phyloP scores from a whole-genome alignment of 2,888 invertebrate genomes.

The Norana najaformis region DNA sequence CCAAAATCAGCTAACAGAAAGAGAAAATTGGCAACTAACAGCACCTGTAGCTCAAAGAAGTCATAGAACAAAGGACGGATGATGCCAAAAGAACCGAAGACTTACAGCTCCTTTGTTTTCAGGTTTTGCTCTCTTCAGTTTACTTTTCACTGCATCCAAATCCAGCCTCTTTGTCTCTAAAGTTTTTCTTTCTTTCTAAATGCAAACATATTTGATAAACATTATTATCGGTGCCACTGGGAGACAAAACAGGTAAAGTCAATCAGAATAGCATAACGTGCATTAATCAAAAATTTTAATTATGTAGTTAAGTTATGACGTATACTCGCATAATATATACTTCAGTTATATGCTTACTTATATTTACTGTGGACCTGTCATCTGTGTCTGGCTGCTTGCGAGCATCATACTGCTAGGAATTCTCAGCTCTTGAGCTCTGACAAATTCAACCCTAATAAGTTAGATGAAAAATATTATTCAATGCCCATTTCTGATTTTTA shows the following conservation, averaged over 20 bases:
- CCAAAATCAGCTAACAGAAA: too few species aligned
- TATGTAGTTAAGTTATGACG: too few species aligned
- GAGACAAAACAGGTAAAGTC: not conserved
- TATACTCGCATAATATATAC: too few species aligned
- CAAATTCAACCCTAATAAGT: not conserved
- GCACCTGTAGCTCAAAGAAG: not conserved
- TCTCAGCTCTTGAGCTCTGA: not conserved
- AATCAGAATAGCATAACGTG: not conserved
- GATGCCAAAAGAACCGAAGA: not conserved
- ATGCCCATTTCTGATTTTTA: not conserved
- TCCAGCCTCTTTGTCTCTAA: conserved; percentile 73
- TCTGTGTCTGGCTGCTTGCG: too few species aligned
- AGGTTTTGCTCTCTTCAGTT: conserved; percentile 77
- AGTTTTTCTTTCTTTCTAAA: conserved; percentile 66
- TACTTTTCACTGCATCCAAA: conserved; percentile 84
- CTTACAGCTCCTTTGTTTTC: conserved; percentile 31
- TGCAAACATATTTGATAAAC: conserved; percentile 34
- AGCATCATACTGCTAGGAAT: not conserved
- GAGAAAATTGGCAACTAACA: not conserved
- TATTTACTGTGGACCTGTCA: not conserved
- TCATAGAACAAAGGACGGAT: not conserved
- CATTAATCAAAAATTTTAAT: too few species aligned
- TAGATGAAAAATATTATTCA: not conserved
- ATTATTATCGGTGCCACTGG: not conserved
- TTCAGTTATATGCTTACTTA: too few species aligned